Base-by-base conservation (phyloP, 1,140 invertebrate genomes). In the Diorhabda elongata region DNA sequence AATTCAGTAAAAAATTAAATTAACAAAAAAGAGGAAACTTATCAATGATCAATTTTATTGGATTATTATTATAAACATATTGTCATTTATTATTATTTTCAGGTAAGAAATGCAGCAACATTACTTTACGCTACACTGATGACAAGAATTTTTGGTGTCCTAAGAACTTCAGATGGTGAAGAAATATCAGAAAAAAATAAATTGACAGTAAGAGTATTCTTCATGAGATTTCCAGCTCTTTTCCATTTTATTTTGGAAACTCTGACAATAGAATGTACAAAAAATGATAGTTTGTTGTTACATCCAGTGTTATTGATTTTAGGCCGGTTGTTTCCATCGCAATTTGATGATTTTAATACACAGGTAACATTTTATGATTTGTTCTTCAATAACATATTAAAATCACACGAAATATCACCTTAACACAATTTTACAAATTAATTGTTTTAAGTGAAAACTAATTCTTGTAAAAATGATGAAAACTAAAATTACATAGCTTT, bases 101-200 rank as follows among this genome's bases (percentile, higher is more conserved):
- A 92, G 90, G 89, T 92, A 80, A 85, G 93, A 64, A 98, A 98
- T 82, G 90, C 94, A 1, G 89, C 93, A 1, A 94, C 94, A 1
- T 81, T 98, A 26, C 81, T 98, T 45, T 92, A 95, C 72, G 90
- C 91, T 72, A 86, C 94, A 2, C 81, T 98, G n/a, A 88, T 97
- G 69, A 91, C 89, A 41, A 84, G 95, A 74, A 90, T 96, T 68
- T 97, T 98, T 85, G 96, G 96, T 9, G 95, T 97, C 0, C 90
- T 91, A 74, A 84, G 92, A 67, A 87, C 87, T 0, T 87, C 89
- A 68, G 88, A 92, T 79, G 82, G 85, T n/a, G 87, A 93, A n/a
- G 84, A 90, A 69, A 80, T 91, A 42, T 87, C 87, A 60, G 84
- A 88, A 11, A 88, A 92, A 70, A 96, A 97, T 81, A 88, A 87